Conservation (phyloP, 2,797 vertebrate species). For the Acipenser oxyrinchus region DNA sequence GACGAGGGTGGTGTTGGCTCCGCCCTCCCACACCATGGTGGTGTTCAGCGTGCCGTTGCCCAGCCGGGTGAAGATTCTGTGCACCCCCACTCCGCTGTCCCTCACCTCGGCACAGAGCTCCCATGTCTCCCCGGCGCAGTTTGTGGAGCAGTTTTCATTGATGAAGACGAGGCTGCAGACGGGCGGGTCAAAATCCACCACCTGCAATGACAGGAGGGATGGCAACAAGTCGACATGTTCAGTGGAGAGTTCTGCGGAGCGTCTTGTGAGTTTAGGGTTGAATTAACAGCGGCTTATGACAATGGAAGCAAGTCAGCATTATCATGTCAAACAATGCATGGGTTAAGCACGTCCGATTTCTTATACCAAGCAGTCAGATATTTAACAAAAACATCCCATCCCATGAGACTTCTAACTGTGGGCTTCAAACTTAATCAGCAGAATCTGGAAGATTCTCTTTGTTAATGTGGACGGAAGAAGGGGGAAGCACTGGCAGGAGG, state of each 20-base stretch:
- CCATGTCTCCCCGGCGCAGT: constrained; percentile 42
- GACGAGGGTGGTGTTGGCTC: constrained; percentile 26
- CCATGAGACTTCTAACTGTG: no score
- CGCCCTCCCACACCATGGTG: constrained; percentile 8
- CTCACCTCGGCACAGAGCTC: constrained; percentile 43
- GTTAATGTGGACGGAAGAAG: no score
- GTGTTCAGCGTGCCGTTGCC: constrained; percentile 40
- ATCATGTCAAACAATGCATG: no score
- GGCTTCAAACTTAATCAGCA: no score
- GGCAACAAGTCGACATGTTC: neutral
- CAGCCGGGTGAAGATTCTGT: constrained; percentile 27
- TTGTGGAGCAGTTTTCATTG: constrained; percentile 31
- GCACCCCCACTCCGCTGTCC: constrained; percentile 45
- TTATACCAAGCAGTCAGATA: no score
- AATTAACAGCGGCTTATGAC: neutral
- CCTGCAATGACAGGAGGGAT: constrained; percentile 22
- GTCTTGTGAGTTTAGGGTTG: neutral
- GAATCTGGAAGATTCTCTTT: no score
- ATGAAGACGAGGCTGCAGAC: constrained; percentile 35
- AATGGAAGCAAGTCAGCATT: no score
- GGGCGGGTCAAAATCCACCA: constrained; percentile 46
- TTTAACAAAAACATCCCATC: no score
- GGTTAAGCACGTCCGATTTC: neutral
- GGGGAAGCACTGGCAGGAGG: no score
- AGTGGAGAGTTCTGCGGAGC: neutral